Evolutionary conservation across 2,113 vertebrate genomes (phyloP), one percentile per base, ranked within the genome.

Genomic region (Pithys albifrons): DNA sequence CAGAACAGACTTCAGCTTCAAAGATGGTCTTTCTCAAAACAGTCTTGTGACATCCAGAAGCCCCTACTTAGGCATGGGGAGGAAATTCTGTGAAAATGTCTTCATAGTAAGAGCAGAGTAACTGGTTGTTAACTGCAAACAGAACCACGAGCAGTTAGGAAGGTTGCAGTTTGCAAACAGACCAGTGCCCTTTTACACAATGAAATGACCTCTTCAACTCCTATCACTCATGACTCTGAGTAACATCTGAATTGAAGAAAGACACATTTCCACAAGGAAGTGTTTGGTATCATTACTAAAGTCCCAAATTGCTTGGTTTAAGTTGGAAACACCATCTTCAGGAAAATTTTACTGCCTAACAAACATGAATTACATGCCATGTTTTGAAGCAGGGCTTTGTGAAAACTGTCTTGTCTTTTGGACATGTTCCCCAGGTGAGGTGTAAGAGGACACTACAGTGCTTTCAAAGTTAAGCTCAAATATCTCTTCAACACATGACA

Each of bases 391-490:
- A 61, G 14, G 8, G 25, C 39, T n/a, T 48, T 54, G 28, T 55
- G 29, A 61, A 57, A 73, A 31, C 27, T 19, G 10, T 43, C 9
- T 25, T 64, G 17, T 15, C 54, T 48, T 77, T 25, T 43, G 61
- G 65, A 46, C 27, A n/a, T 3, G 16, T 39, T 76, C 28, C 41
- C 61, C 27, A 14, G 39, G 3, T 7, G 9, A 45, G 19, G 28
- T 0, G 0, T 19, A 43, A 69, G 22, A 37, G 2, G 2, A 33
- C 54, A 64, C 23, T 14, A 22, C 5, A 19, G 1, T 4, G 4
- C 25, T 84, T 45, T 46, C 29, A 33, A 3, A 59, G 7, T 58
- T 69, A 64, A 79, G 24, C 45, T 52, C 84, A 74, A 81, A 14
- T 19, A 14, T 7, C 51, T 15, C 27, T 59, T 77, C 43, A 66